phyloP scores from a whole-genome alignment of 2,113 vertebrate genomes.

The Todiramphus chloris region DNA sequence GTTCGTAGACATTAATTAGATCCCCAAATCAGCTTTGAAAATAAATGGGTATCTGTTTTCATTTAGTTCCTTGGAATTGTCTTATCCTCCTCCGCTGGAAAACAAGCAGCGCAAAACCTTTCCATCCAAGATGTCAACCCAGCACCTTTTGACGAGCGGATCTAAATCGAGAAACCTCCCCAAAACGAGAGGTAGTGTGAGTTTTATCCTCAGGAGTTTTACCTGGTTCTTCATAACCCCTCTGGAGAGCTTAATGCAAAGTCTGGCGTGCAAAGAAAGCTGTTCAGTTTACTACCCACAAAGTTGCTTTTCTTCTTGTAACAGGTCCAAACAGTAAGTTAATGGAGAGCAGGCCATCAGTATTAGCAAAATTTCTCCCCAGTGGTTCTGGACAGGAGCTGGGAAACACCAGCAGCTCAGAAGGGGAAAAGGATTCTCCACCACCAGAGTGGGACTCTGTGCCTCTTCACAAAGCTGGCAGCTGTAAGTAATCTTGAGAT shows the following conservation, averaged over 20 bases:
- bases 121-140: conserved; percentile 81
- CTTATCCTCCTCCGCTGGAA: conserved; percentile 87
- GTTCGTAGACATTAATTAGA: no score
- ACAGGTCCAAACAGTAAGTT: conserved; percentile 79
- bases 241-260: neutral
- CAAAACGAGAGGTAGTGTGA: conserved; percentile 80
- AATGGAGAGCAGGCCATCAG: conserved; percentile 83
- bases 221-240: neutral
- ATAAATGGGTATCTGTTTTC: neutral
- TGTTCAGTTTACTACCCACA: neutral
- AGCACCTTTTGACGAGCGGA: conserved; percentile 66
- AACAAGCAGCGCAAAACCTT: conserved; percentile 91
- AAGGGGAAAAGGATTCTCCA: conserved; percentile 95
- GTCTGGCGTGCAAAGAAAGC: neutral
- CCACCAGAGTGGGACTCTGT: conserved; percentile 93
- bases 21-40: neutral
- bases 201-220: neutral
- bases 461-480: conserved; percentile 83
- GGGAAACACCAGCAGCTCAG: conserved; percentile 94
- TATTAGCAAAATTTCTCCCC: conserved; percentile 83
- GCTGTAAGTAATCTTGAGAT: conserved; percentile 80
- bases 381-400: conserved; percentile 82
- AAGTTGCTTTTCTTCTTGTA: neutral
- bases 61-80: conserved; percentile 88
- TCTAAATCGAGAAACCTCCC: conserved; percentile 80